phyloP scores from a whole-genome alignment of 2,797 vertebrate genomes.

The Babyrousa celebensis region DNA sequence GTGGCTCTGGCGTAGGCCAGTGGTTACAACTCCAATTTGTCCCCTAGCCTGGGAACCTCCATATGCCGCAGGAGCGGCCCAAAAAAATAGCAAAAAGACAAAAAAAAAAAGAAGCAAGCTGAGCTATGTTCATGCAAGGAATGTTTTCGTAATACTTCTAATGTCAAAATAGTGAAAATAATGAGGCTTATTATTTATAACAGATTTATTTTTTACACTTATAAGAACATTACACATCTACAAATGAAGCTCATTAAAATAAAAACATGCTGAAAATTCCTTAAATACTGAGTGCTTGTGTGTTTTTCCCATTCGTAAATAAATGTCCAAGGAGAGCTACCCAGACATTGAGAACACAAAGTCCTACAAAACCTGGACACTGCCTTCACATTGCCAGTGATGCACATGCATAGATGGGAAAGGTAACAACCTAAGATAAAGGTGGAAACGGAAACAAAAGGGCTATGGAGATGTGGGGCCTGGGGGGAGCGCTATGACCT shows the following conservation, averaged over 20 bases:
- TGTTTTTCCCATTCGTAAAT: background rate
- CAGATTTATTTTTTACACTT: conserved; percentile 71
- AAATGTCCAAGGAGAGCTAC: background rate
- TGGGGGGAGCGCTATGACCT: background rate
- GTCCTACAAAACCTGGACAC: background rate
- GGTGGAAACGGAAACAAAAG: background rate
- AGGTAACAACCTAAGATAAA: background rate
- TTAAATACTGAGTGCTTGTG: background rate
- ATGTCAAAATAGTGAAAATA: conserved; percentile 79
- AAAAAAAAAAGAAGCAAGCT: conserved; percentile 64
- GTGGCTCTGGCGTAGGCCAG: too few relatives aligned
- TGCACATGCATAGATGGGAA: fast-evolving
- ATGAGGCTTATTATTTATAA: conserved; percentile 72
- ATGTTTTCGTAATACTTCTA: conserved; percentile 66
- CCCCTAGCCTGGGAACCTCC: too few relatives aligned
- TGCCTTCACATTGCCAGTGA: background rate
- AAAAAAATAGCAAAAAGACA: too few relatives aligned
- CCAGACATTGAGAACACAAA: background rate
- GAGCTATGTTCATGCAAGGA: background rate
- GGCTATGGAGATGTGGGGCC: background rate
- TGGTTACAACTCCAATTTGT: too few relatives aligned
- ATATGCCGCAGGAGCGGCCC: too few relatives aligned
- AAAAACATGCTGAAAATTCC: conserved; percentile 72
- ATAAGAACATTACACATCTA: conserved; percentile 61
- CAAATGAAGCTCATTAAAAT: conserved; percentile 70